phyloP scores from a whole-genome alignment of 2,888 invertebrate genomes.

The Aporophyla nigra region DNA sequence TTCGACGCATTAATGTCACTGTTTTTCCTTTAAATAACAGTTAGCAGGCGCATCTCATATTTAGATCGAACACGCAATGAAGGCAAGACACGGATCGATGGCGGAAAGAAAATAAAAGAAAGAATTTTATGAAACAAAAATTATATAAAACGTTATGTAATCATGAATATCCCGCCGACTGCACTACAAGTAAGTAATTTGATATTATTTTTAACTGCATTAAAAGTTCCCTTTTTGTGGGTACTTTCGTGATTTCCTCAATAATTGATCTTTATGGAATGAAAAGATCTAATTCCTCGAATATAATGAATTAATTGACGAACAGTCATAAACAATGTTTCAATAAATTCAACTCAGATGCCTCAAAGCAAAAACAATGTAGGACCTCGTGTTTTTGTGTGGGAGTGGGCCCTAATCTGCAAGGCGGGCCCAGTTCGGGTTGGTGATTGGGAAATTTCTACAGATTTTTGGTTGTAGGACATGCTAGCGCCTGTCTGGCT shows the following conservation, averaged over 20 bases:
- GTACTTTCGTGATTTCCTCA: not conserved
- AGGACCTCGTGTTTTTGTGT: too few relatives aligned
- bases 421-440: too few relatives aligned
- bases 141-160: not conserved
- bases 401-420: too few relatives aligned
- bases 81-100: not conserved
- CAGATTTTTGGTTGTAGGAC: too few relatives aligned
- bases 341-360: too few relatives aligned
- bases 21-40: conserved; percentile 17
- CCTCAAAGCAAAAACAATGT: too few relatives aligned
- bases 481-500: too few relatives aligned
- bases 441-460: too few relatives aligned
- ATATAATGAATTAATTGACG: too few relatives aligned
- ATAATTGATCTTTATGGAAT: too few relatives aligned
- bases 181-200: conserved; percentile 24
- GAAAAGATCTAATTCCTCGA: too few relatives aligned
- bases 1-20: not conserved
- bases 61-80: not conserved
- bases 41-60: not conserved
- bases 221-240: not conserved
- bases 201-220: not conserved
- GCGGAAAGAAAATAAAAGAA: not conserved
- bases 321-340: too few relatives aligned
- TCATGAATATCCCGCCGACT: conserved; percentile 30
- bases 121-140: not conserved